Base-by-base conservation (phyloP, 2,797 vertebrate genomes). In the Okamejei kenojei region DNA sequence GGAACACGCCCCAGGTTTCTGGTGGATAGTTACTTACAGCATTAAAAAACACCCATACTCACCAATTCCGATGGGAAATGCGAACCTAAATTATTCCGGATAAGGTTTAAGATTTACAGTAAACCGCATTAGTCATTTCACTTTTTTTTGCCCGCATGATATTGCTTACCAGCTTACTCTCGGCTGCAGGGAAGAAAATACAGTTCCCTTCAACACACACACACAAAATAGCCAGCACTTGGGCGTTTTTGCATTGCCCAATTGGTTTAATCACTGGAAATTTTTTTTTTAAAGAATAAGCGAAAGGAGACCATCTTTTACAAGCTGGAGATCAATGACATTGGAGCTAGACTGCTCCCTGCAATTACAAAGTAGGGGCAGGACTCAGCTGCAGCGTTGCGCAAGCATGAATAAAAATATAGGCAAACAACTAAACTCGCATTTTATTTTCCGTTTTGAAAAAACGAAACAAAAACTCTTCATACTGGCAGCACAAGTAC, bases 341-440 rank as follows among this genome's bases (percentile, higher is more conserved):
- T 54, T 92, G 90, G 71, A 92, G 71, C 90, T 45, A 92, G 90
- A 76, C 90, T 74, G 90, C 90, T 76, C 90, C 90, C 90, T 76
- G 68, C 90, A 76, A 71, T 54, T 92, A 7, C 71, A 76, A 92
- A 92, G 35, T 92, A 54, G 76, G 68, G 90, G 35, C 90, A 76
- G 71, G 54, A 92, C 71, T 94, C 94, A 93, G 58, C 94, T 94
- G 94, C 94, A 94, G 84, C 90, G 94, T 96, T 97, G 95, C 96
- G 95, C 96, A 95, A 97, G 95, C 93, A 93, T 93, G 93, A 93
- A 93, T 95, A 94, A 88, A 68, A 93, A 61, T 94, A 68, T 93
- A 93, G 92, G 93, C 90, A 93, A 94, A 95, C 93, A 93, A 93
- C 61, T 19, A 35, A 65, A 88, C n/a, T 88, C 84, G 13, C 61